Evolutionary conservation across 2,113 vertebrate genomes (phyloP), one percentile per base, ranked within the genome.

Genomic region (Halichoerus grypus): DNA sequence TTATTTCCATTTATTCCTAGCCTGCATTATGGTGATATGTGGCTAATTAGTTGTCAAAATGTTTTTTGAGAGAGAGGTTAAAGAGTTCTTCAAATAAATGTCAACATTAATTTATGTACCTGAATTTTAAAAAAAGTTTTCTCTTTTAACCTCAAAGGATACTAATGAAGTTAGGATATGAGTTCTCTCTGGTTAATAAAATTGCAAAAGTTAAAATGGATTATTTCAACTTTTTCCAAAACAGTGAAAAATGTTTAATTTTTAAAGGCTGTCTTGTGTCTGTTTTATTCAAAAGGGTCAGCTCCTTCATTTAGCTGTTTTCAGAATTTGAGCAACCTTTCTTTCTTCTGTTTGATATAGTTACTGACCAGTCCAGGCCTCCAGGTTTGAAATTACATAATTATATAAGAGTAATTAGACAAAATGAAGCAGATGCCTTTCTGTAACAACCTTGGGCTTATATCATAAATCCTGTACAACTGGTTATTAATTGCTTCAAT

Each of bases 61-160:
- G 55, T 36, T 95, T 72, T 57, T 84, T 74, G 57, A 84, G 95
- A 94, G 91, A 84, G 95, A 94, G 91, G 96, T 97, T 84, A 92
- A 95, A 93, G 28, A 57, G 39, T 79, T 28, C 16, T 49, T 96
- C 31, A 91, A 89, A 39, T 51, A 96, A 93, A 93, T 89, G 92
- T 31, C 84, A 77, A 77, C 28, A 72, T 88, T 67, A 80, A 94
- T 84, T 89, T 96, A 88, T 89, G 86, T 94, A 57, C 88, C n/a
- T 67, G 67, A 72, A 85, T 81, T 88, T 95, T 95, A 19, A 51
- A n/a, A 42, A 55, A 88, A 69, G 49, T 22, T 39, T 80, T 96
- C 59, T 22, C 71, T 96, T 97, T 97, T 93, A 80, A 55, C 16
- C 4, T 84, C n/a, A 94, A 88, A 88, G 57, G 53, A 14, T 53